Percentiles rank a stretch among this genome's conserved stretches.
Evolutionary conservation across 2,797 vertebrate species (phyloP).

Genomic region (Graptemys geographica): DNA sequence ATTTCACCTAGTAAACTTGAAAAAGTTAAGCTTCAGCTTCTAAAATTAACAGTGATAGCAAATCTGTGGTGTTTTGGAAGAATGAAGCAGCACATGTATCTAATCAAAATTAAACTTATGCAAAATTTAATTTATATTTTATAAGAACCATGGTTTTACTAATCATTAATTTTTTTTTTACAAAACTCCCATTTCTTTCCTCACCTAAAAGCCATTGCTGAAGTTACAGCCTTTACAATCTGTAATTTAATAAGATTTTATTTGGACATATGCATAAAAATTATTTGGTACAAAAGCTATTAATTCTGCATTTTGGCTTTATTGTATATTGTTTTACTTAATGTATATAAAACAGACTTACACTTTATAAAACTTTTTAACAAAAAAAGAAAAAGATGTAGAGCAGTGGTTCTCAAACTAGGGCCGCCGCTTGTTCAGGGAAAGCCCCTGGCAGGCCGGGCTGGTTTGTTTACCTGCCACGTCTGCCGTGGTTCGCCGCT

Average conservation of each 20-base stretch:
- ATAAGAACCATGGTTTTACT: background rate
- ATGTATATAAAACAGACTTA: background rate
- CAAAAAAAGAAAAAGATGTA: background rate
- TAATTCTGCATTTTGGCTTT: background rate
- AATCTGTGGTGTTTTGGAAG: background rate
- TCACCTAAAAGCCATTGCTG: background rate
- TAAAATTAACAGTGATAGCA: background rate
- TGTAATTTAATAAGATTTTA: background rate
- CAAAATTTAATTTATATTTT: background rate
- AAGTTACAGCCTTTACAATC: background rate
- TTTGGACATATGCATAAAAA: background rate
- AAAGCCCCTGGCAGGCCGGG: no score
- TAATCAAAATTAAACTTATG: background rate
- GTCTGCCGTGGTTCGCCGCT: no score
- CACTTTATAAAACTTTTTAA: background rate
- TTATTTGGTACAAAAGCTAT: background rate
- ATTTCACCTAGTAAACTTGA: constrained; percentile 26
- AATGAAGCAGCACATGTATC: background rate
- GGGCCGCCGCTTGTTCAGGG: no score
- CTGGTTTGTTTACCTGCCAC: no score
- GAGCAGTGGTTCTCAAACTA: background rate
- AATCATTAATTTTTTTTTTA: background rate
- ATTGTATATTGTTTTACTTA: background rate
- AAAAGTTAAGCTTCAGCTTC: constrained; percentile 23
- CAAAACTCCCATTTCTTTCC: background rate